phyloP scores from a whole-genome alignment of 2,113 vertebrate species.

The Sapajus apella region DNA sequence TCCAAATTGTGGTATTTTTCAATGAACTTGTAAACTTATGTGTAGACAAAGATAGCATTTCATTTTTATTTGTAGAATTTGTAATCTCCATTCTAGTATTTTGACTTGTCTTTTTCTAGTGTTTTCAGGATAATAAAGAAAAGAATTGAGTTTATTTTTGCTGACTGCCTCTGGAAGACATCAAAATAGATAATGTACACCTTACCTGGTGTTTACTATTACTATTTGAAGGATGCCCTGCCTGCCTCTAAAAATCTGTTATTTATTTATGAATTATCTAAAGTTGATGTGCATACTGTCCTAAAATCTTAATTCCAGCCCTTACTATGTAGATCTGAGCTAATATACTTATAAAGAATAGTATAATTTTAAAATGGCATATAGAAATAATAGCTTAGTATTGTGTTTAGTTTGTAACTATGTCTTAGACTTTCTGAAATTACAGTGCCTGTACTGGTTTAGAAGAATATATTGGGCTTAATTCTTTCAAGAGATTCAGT shows the following conservation, averaged over 20 bases:
- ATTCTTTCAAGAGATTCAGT: not conserved
- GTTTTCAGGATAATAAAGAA: not conserved
- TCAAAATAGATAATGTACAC: not conserved
- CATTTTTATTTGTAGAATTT: not conserved
- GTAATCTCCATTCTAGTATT: not conserved
- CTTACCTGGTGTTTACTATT: not conserved
- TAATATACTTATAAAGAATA: not conserved
- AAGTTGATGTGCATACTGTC: not conserved
- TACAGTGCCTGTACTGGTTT: not conserved
- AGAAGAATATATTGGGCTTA: not conserved
- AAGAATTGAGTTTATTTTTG: not conserved
- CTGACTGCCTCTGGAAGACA: not conserved
- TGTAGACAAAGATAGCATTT: not conserved
- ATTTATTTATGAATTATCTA: not conserved
- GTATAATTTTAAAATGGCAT: not conserved
- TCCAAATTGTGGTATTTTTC: not conserved
- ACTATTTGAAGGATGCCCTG: not conserved
- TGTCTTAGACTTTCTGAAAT: not conserved
- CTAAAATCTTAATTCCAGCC: not conserved
- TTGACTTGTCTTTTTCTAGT: not conserved
- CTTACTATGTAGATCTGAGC: not conserved
- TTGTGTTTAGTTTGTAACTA: not conserved
- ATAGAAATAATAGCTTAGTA: not conserved
- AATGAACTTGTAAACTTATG: not conserved
- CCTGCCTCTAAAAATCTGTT: constrained; percentile 13